Evolutionary conservation across 2,888 invertebrate species (phyloP), one percentile per base, ranked within the genome.

Genomic region (Melitaea athalia): DNA sequence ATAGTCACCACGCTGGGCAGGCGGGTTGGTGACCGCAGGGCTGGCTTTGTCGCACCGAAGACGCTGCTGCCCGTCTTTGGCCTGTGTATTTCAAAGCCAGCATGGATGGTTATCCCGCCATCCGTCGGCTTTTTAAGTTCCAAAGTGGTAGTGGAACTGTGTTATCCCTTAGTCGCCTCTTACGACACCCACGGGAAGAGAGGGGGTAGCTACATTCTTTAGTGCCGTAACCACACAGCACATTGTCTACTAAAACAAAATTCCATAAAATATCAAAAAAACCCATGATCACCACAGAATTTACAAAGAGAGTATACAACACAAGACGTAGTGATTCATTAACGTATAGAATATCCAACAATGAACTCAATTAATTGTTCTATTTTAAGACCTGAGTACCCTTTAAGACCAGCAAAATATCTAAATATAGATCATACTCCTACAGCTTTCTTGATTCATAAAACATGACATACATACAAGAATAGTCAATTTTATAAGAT

Each of bases 301-400:
- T 7, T 57, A 15, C 5, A 42, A 57, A 15, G 15, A 15, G 11
- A 15, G 31, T 55, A n/a, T n/a, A 55, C 53, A 55, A 55, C 14
- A 8, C 14, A 33, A 52, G 49, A 67, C 55, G 38, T 2, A 62
- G 31, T 69, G 66, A 69, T 47, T 69, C 63, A 69, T 62, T 59
- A 50, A 45, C 52, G 59, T 64, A 70, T 67, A 68, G 59, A 70
- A 68, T 70, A 68, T 65, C 70, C 62, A 64, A 15, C 50, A 68
- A 68, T 68, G 64, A 63, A 68, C 62, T 15, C 63, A 70, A 70
- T 70, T 70, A 70, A 59, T 63, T 47, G 24, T 52, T 45, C 70
- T 70, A 70, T 70, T 64, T 63, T 65, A 64, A 70, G 68, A 68
- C 63, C 61, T 17, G 55, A 60, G 45, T 67, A 67, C 59, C 5